A percentile compares a stretch with the other conserved stretches of the same genome.
These are phyloP conservation scores for Unio delphinus DNA, from an alignment of 2,888 invertebrate species.

Conservation along the genomic window DNA sequence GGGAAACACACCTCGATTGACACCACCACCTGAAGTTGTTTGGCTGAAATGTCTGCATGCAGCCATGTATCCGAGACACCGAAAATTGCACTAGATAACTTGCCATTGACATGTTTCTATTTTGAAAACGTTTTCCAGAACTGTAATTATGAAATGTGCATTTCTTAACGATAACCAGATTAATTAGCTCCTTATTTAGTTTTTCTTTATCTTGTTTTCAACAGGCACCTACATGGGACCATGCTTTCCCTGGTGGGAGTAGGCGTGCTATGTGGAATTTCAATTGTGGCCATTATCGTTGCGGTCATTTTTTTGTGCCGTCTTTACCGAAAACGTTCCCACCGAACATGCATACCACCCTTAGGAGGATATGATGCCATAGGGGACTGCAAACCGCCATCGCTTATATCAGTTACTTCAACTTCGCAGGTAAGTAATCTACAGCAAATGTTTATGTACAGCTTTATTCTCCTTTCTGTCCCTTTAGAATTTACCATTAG, in stretches of 20 bases:
- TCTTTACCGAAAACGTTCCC: slow-evolving; percentile 34
- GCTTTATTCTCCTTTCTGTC: too few species aligned
- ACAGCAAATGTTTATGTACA: too few species aligned
- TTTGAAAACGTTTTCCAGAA: too few species aligned
- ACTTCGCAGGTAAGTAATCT: slow-evolving; percentile 46
- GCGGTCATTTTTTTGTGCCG: slow-evolving; percentile 44
- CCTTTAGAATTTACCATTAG: too few species aligned
- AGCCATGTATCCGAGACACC: too few species aligned
- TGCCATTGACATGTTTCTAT: too few species aligned
- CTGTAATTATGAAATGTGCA: too few species aligned
- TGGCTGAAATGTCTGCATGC: too few species aligned
- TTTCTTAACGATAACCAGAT: too few species aligned
- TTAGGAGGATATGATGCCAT: slow-evolving; percentile 56
- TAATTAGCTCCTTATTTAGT: neutral
- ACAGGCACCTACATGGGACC: slow-evolving; percentile 14
- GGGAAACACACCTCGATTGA: too few species aligned
- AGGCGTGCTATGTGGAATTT: slow-evolving; percentile 45
- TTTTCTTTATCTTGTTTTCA: neutral
- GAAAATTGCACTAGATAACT: too few species aligned
- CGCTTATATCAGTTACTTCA: slow-evolving; percentile 49
- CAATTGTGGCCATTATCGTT: slow-evolving; percentile 40
- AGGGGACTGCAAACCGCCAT: slow-evolving; percentile 61
- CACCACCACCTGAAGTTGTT: too few species aligned
- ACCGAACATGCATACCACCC: slow-evolving; percentile 33
- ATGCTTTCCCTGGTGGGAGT: slow-evolving; percentile 51